A percentile compares a stretch with the other conserved stretches of the same genome.
Conservation (phyloP, 2,888 invertebrate genomes). For the Epirrhoe alternata region DNA sequence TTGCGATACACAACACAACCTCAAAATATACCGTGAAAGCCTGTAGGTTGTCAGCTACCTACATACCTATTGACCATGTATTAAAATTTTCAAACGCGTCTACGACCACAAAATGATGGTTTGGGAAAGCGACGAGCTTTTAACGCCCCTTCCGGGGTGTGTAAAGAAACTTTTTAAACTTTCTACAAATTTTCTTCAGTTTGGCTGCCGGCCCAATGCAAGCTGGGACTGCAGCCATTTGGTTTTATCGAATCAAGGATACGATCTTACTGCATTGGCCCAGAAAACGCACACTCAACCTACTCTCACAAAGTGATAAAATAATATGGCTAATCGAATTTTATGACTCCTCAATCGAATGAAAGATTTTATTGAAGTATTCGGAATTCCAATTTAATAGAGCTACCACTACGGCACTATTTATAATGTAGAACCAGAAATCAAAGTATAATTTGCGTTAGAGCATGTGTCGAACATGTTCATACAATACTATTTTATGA, state of each 20-base stretch:
- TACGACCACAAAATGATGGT: not conserved
- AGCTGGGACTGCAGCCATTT: conserved; percentile 54
- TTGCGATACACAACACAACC: not conserved
- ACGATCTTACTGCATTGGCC: conserved; percentile 62
- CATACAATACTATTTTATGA: conserved; percentile 28
- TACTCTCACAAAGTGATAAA: conserved; percentile 49
- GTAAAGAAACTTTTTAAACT: conserved; percentile 37
- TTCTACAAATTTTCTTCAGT: conserved; percentile 53
- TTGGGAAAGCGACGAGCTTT: not conserved
- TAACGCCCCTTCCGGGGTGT: not conserved
- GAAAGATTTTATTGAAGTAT: conserved; percentile 53
- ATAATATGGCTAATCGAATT: conserved; percentile 52
- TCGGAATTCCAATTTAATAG: conserved; percentile 51
- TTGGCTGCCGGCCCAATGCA: conserved; percentile 66
- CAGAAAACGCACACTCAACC: conserved; percentile 58
- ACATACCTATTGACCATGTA: too few relatives aligned
- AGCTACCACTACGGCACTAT: conserved; percentile 33
- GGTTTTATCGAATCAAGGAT: conserved; percentile 55
- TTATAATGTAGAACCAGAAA: conserved; percentile 42
- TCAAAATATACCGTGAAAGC: not conserved
- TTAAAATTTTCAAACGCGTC: not conserved
- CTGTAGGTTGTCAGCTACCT: too few relatives aligned
- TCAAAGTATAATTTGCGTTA: conserved; percentile 31
- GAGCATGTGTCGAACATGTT: conserved; percentile 31
- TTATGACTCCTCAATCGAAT: conserved; percentile 51